A percentile compares a stretch with the other conserved stretches of the same genome.
These are phyloP conservation scores for Bedellia somnulentella DNA, from an alignment of 2,888 invertebrate species.

Conservation along the genomic window DNA sequence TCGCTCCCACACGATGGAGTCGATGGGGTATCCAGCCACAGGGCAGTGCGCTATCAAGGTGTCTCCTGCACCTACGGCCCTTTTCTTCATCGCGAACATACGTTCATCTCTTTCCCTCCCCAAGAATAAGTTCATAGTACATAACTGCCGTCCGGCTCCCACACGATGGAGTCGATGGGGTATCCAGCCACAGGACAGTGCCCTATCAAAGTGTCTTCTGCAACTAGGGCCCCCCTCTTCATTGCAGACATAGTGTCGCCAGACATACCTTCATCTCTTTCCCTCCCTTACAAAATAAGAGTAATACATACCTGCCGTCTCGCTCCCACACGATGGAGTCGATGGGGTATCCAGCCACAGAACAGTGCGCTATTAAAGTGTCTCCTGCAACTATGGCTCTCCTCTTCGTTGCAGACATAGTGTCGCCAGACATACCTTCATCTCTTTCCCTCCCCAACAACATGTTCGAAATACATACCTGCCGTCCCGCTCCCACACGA, in stretches of 20 bases:
- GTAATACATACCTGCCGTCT: conserved; percentile 71
- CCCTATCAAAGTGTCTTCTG: conserved; percentile 85
- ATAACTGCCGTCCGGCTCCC: conserved; percentile 85
- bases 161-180: conserved; percentile 91
- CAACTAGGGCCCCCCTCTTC: conserved; percentile 91
- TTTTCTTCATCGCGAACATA: conserved; percentile 94
- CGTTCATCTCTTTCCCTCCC: no score
- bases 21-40: conserved; percentile 93
- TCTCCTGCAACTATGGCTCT: conserved; percentile 91
- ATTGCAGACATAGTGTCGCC: no score
- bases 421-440: no score
- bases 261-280: no score
- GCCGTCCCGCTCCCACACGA: conserved; percentile 92
- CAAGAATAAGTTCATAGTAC: no score
- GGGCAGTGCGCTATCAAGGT: conserved; percentile 89
- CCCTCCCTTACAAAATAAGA: no score
- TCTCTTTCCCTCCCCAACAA: no score
- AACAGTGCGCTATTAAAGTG: conserved; percentile 85
- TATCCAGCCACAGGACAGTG: conserved; percentile 95
- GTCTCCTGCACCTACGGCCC: conserved; percentile 90
- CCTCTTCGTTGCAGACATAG: conserved; percentile 94
- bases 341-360: conserved; percentile 93
- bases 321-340: conserved; percentile 95
- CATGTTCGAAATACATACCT: conserved; percentile 25
- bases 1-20: conserved; percentile 93